Evolutionary conservation across 2,113 vertebrate species (phyloP).

Genomic region (Alethe castanea): DNA sequence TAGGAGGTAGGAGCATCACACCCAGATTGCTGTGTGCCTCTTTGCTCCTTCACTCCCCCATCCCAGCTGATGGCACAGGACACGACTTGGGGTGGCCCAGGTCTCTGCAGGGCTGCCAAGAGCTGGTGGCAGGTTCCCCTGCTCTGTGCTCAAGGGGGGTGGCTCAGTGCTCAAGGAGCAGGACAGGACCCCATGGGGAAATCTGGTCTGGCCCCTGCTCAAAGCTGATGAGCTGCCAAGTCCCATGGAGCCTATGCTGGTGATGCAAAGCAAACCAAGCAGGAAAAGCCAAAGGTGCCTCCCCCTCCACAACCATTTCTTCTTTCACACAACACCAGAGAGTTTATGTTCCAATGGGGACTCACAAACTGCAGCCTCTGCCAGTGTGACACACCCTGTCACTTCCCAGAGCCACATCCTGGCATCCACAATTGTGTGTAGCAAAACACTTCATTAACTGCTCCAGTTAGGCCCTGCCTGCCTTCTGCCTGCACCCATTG

Average conservation of each 20-base stretch:
- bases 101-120: neutral
- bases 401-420: neutral
- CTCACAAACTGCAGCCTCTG: neutral
- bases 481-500: neutral
- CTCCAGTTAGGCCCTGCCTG: neutral
- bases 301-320: neutral
- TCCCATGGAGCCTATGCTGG: neutral
- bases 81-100: rapidly evolving
- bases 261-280: neutral
- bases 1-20: conserved; percentile 74
- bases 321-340: neutral
- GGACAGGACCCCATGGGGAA: neutral
- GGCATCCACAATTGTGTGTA: neutral
- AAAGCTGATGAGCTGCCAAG: neutral
- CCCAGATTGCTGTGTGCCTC: rapidly evolving
- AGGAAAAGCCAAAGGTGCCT: neutral
- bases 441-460: neutral
- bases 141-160: neutral
- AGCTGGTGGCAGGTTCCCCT: neutral
- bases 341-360: neutral
- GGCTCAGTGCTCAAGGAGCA: neutral
- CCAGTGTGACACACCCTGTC: neutral
- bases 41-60: neutral
- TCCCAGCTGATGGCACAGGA: rapidly evolving
- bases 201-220: neutral